Evolutionary conservation across 2,888 invertebrate genomes (phyloP), one percentile per base, ranked within the genome.

Genomic region (Eristalis tenax): DNA sequence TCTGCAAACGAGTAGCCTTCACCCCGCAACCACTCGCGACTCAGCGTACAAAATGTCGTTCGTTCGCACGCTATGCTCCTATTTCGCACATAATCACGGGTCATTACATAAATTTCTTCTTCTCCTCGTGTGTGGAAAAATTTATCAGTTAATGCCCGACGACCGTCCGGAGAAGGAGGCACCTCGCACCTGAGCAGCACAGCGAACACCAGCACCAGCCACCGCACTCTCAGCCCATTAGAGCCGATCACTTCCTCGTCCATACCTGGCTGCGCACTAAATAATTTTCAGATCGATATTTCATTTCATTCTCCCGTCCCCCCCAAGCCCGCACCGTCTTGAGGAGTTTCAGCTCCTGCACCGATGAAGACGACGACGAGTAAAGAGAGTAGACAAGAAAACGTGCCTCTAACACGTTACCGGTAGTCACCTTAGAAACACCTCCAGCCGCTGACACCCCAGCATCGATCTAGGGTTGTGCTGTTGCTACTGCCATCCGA

Each of bases 381-480:
- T 59, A 50, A 65, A 63, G 73, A 50, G 15, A 77, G 69, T 68
- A 84, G 61, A 50, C 63, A 68, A 79, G 63, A 79, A 87, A 79
- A 83, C 87, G 83, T 83, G 87, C 80, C 76, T 87, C 83, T 80
- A 80, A 87, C 83, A 79, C 86, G 83, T 87, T 87, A 83, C 80
- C 66, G 79, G 75, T 83, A 87, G 83, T 87, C 87, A 79, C 79
- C 83, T 69, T 81, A 69, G 81, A 81, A 63, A 81, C 81, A 81
- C 81, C 81, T 81, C 56, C 69, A 69, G 74, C 56, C 75, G 66
- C 26, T 65, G 68, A 79, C 82, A 82, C 75, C 69, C 74, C 74
- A 65, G 69, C 71, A 43, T 18, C 64, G 38, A 50, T 50, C 50
- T 10, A 18, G 18, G 50, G 65, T 43, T 13, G 50, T 50, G 66